Conservation (phyloP, 2,888 invertebrate species). For the Automeris io region DNA sequence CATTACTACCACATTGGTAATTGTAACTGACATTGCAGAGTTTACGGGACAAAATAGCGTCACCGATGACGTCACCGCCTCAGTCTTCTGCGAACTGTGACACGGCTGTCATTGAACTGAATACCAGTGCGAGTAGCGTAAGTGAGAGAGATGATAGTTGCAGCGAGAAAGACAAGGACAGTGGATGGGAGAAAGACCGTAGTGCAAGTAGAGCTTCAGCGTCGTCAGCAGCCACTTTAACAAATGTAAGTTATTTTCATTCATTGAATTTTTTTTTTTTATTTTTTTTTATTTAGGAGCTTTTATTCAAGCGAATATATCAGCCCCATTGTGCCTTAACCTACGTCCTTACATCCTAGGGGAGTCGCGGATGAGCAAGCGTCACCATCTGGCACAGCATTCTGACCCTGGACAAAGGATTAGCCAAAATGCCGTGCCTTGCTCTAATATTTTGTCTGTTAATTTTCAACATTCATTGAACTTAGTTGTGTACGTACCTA, state of each 20-base stretch:
- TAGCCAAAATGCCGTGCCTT: too few species aligned
- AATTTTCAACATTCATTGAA: too few species aligned
- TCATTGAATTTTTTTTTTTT: not conserved
- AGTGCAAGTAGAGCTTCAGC: conserved; percentile 63
- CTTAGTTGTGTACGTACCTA: too few species aligned
- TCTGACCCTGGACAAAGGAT: too few species aligned
- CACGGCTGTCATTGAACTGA: conserved; percentile 53
- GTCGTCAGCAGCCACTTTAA: conserved; percentile 76
- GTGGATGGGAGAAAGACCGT: conserved; percentile 62
- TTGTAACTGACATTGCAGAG: not conserved
- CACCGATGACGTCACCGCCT: conserved; percentile 38
- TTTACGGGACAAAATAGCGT: conserved; percentile 6
- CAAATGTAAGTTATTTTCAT: conserved; percentile 75
- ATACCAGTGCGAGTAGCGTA: conserved; percentile 54
- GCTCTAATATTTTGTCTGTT: too few species aligned
- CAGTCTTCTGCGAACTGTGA: conserved; percentile 44
- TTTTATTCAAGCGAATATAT: too few species aligned
- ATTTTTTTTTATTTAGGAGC: too few species aligned
- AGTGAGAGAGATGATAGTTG: conserved; percentile 56
- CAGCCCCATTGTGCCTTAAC: too few species aligned
- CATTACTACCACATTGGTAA: not conserved
- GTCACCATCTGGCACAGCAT: too few species aligned
- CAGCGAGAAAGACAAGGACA: conserved; percentile 66
- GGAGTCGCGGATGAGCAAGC: too few species aligned
- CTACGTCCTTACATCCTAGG: too few species aligned